These are phyloP conservation scores for Eueides isabella DNA, from an alignment of 1,140 invertebrate genomes.

Conservation along the genomic window DNA sequence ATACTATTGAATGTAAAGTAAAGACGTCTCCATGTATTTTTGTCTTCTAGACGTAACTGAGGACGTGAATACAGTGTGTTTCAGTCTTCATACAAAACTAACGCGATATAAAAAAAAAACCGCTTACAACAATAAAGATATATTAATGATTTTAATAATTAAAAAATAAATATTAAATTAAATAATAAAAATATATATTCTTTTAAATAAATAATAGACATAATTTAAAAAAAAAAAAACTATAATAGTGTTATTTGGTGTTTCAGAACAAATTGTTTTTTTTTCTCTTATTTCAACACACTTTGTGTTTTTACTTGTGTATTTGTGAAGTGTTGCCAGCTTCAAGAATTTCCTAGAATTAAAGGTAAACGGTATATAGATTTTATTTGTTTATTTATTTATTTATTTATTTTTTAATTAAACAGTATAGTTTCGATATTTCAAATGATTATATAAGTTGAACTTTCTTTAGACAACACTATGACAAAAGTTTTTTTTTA, in stretches of 20 bases:
- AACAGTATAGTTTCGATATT: too few relatives aligned
- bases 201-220: too few relatives aligned
- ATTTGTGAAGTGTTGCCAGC: conserved; percentile 9
- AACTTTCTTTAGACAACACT: too few relatives aligned
- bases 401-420: neutral
- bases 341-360: neutral
- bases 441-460: too few relatives aligned
- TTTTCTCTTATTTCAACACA: neutral
- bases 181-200: neutral
- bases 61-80: neutral
- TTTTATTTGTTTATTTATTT: neutral
- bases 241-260: neutral
- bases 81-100: neutral
- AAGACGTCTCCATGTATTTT: neutral
- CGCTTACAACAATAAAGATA: too few relatives aligned
- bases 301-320: neutral
- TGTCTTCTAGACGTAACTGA: neutral
- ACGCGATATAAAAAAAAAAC: neutral
- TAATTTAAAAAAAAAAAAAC: too few relatives aligned
- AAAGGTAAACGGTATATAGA: neutral
- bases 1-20: too few relatives aligned
- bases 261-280: neutral
- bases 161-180: neutral
- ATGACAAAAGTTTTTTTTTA: neutral
- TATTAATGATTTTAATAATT: neutral